Evolutionary conservation across 1,140 invertebrate species (phyloP), one percentile per base, ranked within the genome.

Genomic region (Drosophila repletoides): DNA sequence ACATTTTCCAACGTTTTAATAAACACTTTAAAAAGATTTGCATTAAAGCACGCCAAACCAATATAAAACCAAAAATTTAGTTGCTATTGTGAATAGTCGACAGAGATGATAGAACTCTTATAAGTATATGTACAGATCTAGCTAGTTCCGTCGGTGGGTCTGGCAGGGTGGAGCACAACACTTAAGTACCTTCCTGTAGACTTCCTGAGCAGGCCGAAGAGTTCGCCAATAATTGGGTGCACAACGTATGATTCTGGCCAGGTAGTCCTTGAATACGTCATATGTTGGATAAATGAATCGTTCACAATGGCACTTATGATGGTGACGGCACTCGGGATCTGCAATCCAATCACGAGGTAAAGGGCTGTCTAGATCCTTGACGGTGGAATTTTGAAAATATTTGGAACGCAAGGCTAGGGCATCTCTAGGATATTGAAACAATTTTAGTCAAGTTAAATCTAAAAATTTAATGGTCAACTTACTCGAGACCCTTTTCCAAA

Each of bases 251-350:
- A 80, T 81, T 10, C 60, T 55, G 4, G 76, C 60, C 24, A 80
- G 31, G 7, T 81, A 76, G 4, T 63, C 48, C 56, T 80, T 81
- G 56, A 80, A 80, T 1, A 59, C 72, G 6, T 80, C 76, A 9
- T 81, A 80, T 7, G 76, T 81, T 2, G 76, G 76, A 29, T 80
- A 80, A 1, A 81, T 21, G 7, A 80, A 80, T 9, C 33, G 41
- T 4, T 71, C 56, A 31, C 76, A 80, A n/a, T 80, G 72, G 48
- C 76, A 58, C 56, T 81, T 81, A 40, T 80, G 76, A 5, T 80
- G 76, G 29, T 80, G 56, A 0, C 51, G 26, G 34, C 76, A 80
- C 19, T 81, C 72, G 2, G 40, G 72, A 29, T 80, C 76, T 0
- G 61, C 76, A 5, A 80, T 53, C 76, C 76, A 80, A 21, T 80